phyloP scores from a whole-genome alignment of 2,888 invertebrate species.

The Norana najaformis region DNA sequence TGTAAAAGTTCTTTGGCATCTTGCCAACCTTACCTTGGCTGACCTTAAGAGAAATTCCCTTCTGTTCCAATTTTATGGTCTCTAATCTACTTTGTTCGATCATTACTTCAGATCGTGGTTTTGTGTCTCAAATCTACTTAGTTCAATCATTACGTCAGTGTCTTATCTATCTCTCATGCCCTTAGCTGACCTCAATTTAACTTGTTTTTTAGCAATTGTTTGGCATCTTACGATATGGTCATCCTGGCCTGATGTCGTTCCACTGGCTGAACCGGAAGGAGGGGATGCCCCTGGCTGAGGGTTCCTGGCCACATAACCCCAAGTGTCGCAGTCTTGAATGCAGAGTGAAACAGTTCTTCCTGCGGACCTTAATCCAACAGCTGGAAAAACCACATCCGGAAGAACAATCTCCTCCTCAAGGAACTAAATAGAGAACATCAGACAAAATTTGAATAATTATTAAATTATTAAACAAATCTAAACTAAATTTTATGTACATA shows the following conservation, averaged over 20 bases:
- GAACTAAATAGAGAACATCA: background rate
- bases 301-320: background rate
- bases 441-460: background rate
- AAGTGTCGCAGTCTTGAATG: background rate
- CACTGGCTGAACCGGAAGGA: background rate
- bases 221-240: background rate
- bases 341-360: slow-evolving; percentile 5
- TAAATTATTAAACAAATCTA: background rate
- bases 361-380: background rate
- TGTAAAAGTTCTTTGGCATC: no score
- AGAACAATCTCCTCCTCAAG: background rate
- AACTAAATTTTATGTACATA: background rate
- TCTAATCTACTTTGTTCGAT: no score
- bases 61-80: no score
- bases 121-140: no score
- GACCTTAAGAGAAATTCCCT: no score
- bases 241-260: background rate
- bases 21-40: no score
- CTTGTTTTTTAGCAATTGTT: background rate
- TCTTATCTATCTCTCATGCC: background rate
- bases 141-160: no score
- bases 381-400: background rate
- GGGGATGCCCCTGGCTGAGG: background rate
- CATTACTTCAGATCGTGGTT: no score
- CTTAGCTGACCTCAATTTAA: background rate